Base-by-base conservation (phyloP, 2,888 invertebrate genomes). In the Lomographa bimaculata region DNA sequence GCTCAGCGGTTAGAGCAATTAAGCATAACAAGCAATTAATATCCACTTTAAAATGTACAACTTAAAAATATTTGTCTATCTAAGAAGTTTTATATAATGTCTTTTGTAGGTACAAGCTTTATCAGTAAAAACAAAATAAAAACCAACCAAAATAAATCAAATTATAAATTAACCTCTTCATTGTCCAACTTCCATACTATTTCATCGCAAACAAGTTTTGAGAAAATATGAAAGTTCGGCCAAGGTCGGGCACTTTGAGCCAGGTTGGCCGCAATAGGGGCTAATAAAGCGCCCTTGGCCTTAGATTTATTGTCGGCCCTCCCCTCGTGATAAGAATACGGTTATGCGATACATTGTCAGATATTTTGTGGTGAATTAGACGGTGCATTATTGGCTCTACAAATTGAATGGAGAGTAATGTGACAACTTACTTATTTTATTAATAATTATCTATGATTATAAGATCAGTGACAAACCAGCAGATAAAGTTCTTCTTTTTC, bases 221-320 rank as follows among this genome's bases (percentile, higher is more conserved):
- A 10, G 12, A 17, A 24, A 32, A 24, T 14, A 5, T 7, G 32
- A 17, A 32, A 36, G 35, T 36, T 35, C n/a, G 14, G 3, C 26
- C 9, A n/a, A 8, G 12, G 9, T 2, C 23, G 18, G 18, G 10
- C 17, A 3, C 5, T 8, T 10, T 24, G 5, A 6, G 7, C 26
- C 38, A 38, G 38, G 26, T 41, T 14, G 32, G 3, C 20, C 17
- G 36, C 42, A 50, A 37, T 37, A 36, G 30, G 28, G 39, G 39
- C 42, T 40, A 47, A 50, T 44, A 50, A 47, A 51, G 37, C 36
- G 28, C 42, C 32, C 42, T 41, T 35, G 37, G 42, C 41, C 44
- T 45, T 33, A 45, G 42, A 51, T 51, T 48, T 51, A 51, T 51
- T 38, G 47, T 27, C 36, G n/a, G 41, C 41, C 41, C 36, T 37